A percentile compares a stretch with the other conserved stretches of the same genome.
phyloP scores from a whole-genome alignment of 1,140 invertebrate species.

The Heliconius congener region DNA sequence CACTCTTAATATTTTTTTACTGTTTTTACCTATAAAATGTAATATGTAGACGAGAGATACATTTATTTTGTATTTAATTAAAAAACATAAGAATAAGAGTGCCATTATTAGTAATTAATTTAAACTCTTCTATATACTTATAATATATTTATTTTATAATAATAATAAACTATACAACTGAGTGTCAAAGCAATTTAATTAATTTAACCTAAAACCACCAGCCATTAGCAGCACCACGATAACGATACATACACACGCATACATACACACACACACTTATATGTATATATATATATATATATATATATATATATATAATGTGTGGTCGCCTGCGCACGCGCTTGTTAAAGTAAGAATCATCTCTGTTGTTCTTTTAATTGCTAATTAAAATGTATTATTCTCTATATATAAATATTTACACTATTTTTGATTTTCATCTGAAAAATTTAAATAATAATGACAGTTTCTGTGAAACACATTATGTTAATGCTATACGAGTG shows the following conservation, averaged over 20 bases:
- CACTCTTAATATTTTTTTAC: background rate
- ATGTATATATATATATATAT: too few relatives aligned
- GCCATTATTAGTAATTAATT: background rate
- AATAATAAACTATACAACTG: background rate
- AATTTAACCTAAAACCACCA: slow-evolving; percentile 5
- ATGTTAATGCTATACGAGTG: background rate
- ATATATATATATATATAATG: too few relatives aligned
- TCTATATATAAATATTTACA: background rate
- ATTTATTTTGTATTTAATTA: background rate
- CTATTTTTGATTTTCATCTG: background rate
- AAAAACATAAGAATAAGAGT: background rate
- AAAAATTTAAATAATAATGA: background rate
- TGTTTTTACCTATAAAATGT: background rate
- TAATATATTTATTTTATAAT: too few relatives aligned
- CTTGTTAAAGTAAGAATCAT: slow-evolving; percentile 12
- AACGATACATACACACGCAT: slow-evolving; percentile 29
- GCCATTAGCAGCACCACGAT: background rate
- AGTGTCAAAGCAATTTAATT: background rate
- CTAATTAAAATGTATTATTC: background rate
- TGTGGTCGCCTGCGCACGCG: background rate
- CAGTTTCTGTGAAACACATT: background rate
- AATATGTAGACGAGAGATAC: background rate
- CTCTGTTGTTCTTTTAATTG: background rate
- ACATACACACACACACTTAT: background rate
- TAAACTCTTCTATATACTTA: too few relatives aligned